Conservation (phyloP, 2,113 vertebrate species). For the Aramus guarauna region DNA sequence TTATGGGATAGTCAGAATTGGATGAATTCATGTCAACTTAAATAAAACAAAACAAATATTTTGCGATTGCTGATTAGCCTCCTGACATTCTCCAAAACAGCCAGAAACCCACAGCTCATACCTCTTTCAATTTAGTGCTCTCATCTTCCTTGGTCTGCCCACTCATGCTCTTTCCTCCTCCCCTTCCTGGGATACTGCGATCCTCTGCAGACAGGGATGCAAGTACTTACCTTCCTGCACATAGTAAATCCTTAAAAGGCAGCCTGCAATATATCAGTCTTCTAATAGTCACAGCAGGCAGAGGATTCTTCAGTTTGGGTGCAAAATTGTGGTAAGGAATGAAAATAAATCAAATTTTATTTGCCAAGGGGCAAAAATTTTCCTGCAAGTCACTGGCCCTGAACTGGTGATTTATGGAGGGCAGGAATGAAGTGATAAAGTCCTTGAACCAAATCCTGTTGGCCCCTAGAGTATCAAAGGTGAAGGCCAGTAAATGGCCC, state of each 20-base stretch:
- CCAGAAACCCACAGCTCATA: background rate
- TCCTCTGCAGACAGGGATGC: background rate
- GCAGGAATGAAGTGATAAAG: background rate
- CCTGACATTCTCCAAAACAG: background rate
- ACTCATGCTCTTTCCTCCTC: background rate
- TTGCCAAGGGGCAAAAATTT: conserved; percentile 30
- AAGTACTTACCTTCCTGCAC: background rate
- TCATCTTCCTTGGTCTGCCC: background rate
- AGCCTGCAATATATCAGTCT: background rate
- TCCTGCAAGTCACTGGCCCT: background rate
- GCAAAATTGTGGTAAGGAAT: conserved; percentile 10
- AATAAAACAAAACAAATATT: background rate
- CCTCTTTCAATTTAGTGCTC: background rate
- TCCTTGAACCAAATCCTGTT: conserved; percentile 26
- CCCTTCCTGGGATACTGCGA: background rate
- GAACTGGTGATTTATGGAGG: conserved; percentile 20
- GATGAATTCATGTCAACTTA: background rate
- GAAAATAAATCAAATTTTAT: conserved; percentile 34
- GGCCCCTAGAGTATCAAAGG: background rate
- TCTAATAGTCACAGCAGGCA: background rate
- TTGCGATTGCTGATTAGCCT: background rate
- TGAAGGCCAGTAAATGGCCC: background rate
- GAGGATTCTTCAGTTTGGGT: background rate
- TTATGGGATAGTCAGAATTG: background rate
- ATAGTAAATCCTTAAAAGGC: background rate